A percentile compares a stretch with the other conserved stretches of the same genome.
These are phyloP conservation scores for Margaritifera margaritifera DNA, from an alignment of 2,888 invertebrate genomes.

Conservation along the genomic window DNA sequence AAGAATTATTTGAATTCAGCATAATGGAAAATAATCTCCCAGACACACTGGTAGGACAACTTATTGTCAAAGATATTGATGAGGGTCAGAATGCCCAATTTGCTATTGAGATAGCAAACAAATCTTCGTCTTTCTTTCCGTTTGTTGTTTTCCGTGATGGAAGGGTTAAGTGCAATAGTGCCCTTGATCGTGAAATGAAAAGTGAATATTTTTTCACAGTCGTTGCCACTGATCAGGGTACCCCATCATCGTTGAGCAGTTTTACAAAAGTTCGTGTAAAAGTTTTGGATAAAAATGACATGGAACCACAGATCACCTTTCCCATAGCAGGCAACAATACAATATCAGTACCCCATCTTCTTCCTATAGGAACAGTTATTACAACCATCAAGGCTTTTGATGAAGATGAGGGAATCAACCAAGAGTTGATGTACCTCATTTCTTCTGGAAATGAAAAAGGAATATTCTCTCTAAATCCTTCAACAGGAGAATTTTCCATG, in stretches of 20 bases:
- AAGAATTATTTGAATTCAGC: constrained; percentile 48
- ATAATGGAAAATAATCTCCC: constrained; percentile 48
- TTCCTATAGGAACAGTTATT: constrained; percentile 49
- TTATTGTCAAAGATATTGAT: constrained; percentile 56
- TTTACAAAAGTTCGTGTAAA: constrained; percentile 37
- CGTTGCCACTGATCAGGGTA: constrained; percentile 43
- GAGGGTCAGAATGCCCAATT: constrained; percentile 47
- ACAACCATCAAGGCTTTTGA: constrained; percentile 57
- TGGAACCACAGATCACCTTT: constrained; percentile 57
- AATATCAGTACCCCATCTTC: constrained; percentile 45
- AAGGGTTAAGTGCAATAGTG: constrained; percentile 34
- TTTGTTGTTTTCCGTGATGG: constrained; percentile 45
- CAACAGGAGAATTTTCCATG: constrained; percentile 38
- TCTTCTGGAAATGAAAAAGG: constrained; percentile 64
- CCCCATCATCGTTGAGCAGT: constrained; percentile 35
- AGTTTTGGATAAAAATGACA: constrained; percentile 66
- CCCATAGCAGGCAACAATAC: constrained; percentile 57
- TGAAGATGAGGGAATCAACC: constrained; percentile 55
- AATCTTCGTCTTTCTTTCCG: constrained; percentile 49
- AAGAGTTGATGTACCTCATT: constrained; percentile 52
- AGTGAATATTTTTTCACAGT: constrained; percentile 38
- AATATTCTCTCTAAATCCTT: constrained; percentile 42
- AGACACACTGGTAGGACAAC: constrained; percentile 45
- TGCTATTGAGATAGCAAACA: constrained; percentile 29
- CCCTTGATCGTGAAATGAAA: constrained; percentile 41